Base-by-base conservation (phyloP, 2,888 invertebrate species). In the Papilio gigon region DNA sequence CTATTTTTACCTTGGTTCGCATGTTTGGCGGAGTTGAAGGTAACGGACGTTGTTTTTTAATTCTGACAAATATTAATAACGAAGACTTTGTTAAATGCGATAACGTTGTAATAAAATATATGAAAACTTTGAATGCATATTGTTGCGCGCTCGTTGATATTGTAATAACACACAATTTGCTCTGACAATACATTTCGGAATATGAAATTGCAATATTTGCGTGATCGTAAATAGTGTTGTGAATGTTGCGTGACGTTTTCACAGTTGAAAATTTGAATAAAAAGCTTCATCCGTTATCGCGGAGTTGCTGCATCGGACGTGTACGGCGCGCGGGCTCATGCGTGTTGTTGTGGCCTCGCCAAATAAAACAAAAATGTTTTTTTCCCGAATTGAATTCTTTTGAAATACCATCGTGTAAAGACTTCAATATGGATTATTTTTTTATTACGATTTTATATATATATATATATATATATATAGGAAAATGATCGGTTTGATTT, bases 251-350 rank as follows among this genome's bases (percentile, higher is more conserved):
- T 53, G 35, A 42, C 20, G 30, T 35, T 47, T 62, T 40, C 61
- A 40, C 47, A 27, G 60, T 17, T 50, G n/a, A 53, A 67, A 67
- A 33, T 62, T 62, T 53, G 17, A 67, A 62, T 62, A 62, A 56
- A 67, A 67, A 35, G 6, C 62, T 33, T 35, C 67, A 67, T 62
- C 35, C 56, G 62, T 67, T 67, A 67, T 62, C 62, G 56, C 25
- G 62, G 42, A 25, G 62, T n/a, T 33, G 40, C 20, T 62, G 61
- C 53, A 53, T 4, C 40, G 61, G 62, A 56, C 67, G 12, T 67
- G 33, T 62, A 56, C 56, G 42, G 62, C 56, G 33, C 22, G 17
- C 17, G 9, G 22, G 33, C 22, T 56, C 56, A 62, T 56, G 37
- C 47, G 33, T 67, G 66, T 35, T 60, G 14, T 47, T 65, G 59